A percentile compares a stretch with the other conserved stretches of the same genome.
Conservation (phyloP, 2,888 invertebrate genomes). For the Agriopis leucophaearia region DNA sequence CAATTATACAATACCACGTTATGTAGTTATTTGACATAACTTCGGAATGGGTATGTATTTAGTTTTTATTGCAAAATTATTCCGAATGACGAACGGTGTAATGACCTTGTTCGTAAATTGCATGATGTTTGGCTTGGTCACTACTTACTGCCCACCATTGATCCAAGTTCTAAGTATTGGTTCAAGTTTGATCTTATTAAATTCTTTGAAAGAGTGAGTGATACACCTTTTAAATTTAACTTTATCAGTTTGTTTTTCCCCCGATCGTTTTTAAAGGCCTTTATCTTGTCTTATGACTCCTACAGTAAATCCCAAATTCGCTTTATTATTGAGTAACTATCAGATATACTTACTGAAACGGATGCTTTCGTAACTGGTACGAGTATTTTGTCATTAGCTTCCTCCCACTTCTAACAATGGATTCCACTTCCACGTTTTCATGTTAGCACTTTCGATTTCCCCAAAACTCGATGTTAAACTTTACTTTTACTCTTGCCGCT, state of each 20-base stretch:
- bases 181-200: neutral
- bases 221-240: neutral
- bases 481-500: constrained; percentile 19
- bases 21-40: constrained; percentile 44
- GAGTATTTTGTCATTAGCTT: neutral
- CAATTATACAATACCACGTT: constrained; percentile 36
- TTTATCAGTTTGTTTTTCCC: neutral
- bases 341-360: no score
- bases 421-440: neutral
- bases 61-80: constrained; percentile 31
- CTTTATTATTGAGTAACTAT: no score
- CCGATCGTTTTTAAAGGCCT: neutral
- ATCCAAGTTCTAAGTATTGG: neutral
- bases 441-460: constrained; percentile 7
- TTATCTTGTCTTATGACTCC: neutral
- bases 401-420: neutral
- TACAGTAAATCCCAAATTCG: neutral
- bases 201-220: constrained; percentile 16
- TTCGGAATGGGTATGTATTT: constrained; percentile 26
- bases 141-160: constrained; percentile 11
- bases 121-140: constrained; percentile 12
- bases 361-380: neutral
- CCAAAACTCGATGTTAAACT: neutral
- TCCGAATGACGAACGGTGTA: constrained; percentile 26
- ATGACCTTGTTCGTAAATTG: constrained; percentile 36